phyloP scores from a whole-genome alignment of 1,140 invertebrate genomes.

The Oryctes rhinoceros region DNA sequence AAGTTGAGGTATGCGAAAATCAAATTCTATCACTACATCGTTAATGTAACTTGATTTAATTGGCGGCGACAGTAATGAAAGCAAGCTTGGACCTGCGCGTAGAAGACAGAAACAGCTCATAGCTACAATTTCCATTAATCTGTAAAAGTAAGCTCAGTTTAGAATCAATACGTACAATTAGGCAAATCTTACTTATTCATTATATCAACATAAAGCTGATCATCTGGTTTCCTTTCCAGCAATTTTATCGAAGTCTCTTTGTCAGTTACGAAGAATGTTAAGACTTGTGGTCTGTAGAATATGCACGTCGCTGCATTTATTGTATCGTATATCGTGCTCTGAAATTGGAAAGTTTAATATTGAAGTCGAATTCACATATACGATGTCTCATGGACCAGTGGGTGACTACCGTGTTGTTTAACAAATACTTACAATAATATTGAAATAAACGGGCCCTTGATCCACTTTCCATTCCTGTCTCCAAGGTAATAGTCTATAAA shows the following conservation, averaged over 20 bases:
- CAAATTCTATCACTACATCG: constrained; percentile 33
- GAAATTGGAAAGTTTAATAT: not conserved
- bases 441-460: not conserved
- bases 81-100: constrained; percentile 8
- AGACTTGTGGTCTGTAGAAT: not conserved
- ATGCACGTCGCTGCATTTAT: constrained; percentile 9
- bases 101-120: not conserved
- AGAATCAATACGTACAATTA: not conserved
- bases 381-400: too few relatives aligned
- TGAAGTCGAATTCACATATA: too few relatives aligned
- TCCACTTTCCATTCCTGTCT: constrained; percentile 30
- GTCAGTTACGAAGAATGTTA: not conserved
- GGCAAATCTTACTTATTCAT: constrained; percentile 14
- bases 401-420: not conserved
- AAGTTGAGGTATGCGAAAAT: constrained; percentile 29
- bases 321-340: not conserved
- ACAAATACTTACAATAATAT: not conserved
- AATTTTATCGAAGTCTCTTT: not conserved
- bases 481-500: constrained; percentile 27
- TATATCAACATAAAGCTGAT: not conserved
- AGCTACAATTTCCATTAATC: constrained; percentile 25
- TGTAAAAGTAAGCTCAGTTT: constrained; percentile 9
- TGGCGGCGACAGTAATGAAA: not conserved
- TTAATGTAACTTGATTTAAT: constrained; percentile 23
- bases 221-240: not conserved